phyloP scores from a whole-genome alignment of 1,140 invertebrate species.

The Anastrepha ludens region DNA sequence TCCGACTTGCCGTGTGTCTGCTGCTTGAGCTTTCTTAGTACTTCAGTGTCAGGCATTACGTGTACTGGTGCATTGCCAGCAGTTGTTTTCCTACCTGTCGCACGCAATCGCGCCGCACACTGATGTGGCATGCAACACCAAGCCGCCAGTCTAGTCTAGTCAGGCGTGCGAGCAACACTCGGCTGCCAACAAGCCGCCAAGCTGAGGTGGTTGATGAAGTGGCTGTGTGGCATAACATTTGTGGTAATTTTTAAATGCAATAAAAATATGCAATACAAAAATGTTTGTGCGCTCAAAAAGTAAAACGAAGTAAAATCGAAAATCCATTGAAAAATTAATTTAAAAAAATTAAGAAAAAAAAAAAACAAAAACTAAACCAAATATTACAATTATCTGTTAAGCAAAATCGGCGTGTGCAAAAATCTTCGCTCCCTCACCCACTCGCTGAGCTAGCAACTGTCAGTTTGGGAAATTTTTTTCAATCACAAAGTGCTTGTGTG shows the following conservation, averaged over 20 bases:
- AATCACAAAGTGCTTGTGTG: not conserved
- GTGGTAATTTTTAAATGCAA: not conserved
- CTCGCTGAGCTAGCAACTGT: not conserved
- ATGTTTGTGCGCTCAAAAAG: not conserved
- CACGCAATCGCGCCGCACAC: constrained; percentile 23
- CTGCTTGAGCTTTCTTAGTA: not conserved
- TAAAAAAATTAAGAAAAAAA: not conserved
- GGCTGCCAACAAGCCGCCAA: not conserved
- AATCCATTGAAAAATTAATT: not conserved
- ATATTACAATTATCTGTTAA: not conserved
- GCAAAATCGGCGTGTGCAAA: not conserved
- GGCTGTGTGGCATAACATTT: not conserved
- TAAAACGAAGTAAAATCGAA: not conserved
- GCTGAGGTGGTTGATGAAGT: not conserved
- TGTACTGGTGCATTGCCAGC: constrained; percentile 12
- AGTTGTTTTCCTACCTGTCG: constrained; percentile 31
- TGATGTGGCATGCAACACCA: constrained; percentile 28
- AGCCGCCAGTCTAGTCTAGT: constrained; percentile 25
- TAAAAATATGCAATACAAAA: not conserved
- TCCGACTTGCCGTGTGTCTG: not conserved
- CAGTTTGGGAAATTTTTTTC: not conserved
- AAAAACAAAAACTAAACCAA: not conserved
- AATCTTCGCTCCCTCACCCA: not conserved
- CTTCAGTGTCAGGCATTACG: constrained; percentile 4
- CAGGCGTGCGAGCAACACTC: not conserved